Base-by-base conservation (phyloP, 1,140 invertebrate genomes). In the Hypothenemus hampei region DNA sequence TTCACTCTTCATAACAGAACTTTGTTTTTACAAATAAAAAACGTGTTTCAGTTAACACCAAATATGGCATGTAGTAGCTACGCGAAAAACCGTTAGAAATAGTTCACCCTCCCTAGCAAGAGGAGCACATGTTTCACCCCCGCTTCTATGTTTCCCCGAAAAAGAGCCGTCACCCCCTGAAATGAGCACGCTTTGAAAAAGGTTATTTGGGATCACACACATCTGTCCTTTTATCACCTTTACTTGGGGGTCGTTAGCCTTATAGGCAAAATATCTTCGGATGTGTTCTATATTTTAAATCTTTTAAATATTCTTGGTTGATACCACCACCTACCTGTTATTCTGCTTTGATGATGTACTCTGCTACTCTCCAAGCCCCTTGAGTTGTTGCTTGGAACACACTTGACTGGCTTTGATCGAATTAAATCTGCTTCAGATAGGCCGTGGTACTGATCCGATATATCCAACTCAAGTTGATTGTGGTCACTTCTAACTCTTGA, bases 241-340 rank as follows among this genome's bases (percentile, higher is more conserved):
- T 31, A n/a, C n/a, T n/a, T n/a, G n/a, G n/a, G n/a, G n/a, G n/a
- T n/a, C n/a, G n/a, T n/a, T n/a, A n/a, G n/a, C n/a, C n/a, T n/a
- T n/a, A n/a, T n/a, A n/a, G n/a, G n/a, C n/a, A n/a, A n/a, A n/a
- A n/a, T n/a, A n/a, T n/a, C n/a, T n/a, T n/a, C n/a, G n/a, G n/a
- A n/a, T n/a, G n/a, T n/a, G n/a, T n/a, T n/a, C n/a, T n/a, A n/a
- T n/a, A n/a, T n/a, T n/a, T n/a, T n/a, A n/a, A n/a, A n/a, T n/a
- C n/a, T n/a, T n/a, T n/a, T n/a, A n/a, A n/a, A n/a, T n/a, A n/a
- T n/a, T n/a, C n/a, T n/a, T n/a, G n/a, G n/a, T n/a, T n/a, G n/a
- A n/a, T n/a, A n/a, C n/a, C n/a, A n/a, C n/a, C 11, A 2, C 40
- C 55, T 43, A 58, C 59, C 59, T 44, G 56, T 58, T 47, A 58